Conservation (phyloP, 2,113 vertebrate species). For the Platysteira castanea region DNA sequence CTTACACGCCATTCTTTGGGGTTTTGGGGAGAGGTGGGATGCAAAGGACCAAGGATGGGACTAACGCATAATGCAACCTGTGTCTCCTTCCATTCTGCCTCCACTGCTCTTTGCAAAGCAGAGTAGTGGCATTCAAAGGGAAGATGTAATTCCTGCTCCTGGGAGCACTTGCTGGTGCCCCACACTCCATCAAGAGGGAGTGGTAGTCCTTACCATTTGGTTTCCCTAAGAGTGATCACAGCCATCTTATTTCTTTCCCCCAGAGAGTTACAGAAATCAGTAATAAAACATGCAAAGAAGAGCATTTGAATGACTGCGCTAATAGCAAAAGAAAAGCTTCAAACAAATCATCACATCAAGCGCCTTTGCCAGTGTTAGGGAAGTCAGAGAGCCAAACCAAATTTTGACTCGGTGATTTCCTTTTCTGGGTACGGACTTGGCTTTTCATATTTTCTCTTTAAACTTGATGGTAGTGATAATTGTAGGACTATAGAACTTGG, state of each 20-base stretch:
- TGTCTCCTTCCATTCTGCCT: neutral
- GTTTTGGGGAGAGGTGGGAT: neutral
- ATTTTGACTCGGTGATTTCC: neutral
- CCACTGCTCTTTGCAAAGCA: neutral
- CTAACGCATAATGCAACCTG: accelerated
- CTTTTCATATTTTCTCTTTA: conserved; percentile 16
- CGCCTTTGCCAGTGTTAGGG: neutral
- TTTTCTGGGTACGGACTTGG: neutral
- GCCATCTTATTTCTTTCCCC: neutral
- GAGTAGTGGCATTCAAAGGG: neutral
- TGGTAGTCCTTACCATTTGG: neutral
- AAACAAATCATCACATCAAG: neutral
- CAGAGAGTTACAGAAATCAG: neutral
- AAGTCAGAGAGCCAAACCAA: conserved; percentile 7
- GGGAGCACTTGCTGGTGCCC: neutral
- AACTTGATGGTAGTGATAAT: neutral
- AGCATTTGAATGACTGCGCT: neutral
- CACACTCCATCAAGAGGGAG: neutral
- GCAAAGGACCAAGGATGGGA: neutral
- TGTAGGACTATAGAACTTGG: neutral
- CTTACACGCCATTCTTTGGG: neutral
- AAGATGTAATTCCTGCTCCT: neutral
- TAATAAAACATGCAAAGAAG: neutral
- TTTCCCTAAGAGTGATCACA: neutral
- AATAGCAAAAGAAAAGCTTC: neutral